These are phyloP conservation scores for Xyrauchen texanus DNA, from an alignment of 2,113 vertebrate genomes.

Conservation along the genomic window DNA sequence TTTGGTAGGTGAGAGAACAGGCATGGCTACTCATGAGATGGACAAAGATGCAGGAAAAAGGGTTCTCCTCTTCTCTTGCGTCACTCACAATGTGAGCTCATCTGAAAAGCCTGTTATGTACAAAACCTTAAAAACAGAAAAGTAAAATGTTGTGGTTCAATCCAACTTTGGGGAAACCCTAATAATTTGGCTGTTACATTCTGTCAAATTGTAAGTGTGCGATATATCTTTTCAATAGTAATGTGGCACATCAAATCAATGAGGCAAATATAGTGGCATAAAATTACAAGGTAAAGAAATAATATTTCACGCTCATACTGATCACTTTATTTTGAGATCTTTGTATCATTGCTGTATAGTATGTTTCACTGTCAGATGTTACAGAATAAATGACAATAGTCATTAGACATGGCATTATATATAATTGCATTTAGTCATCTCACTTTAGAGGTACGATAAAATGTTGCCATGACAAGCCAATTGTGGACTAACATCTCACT, in stretches of 20 bases:
- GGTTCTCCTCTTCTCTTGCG: constrained; percentile 9
- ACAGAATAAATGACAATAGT: neutral
- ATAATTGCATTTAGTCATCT: neutral
- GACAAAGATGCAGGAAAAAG: constrained; percentile 43
- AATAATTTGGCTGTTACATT: neutral
- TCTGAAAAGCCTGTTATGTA: constrained; percentile 29
- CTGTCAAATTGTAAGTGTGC: neutral
- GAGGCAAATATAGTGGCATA: neutral
- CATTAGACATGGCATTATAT: neutral
- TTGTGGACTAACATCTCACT: neutral
- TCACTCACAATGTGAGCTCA: constrained; percentile 8
- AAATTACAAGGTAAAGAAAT: neutral
- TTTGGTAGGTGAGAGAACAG: constrained; percentile 82
- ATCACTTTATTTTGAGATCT: neutral
- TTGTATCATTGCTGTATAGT: neutral
- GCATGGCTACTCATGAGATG: constrained; percentile 76
- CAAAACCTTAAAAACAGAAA: constrained; percentile 8
- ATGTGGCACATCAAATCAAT: neutral
- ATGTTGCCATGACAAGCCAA: neutral
- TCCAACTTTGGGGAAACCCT: neutral
- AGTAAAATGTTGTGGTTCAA: neutral
- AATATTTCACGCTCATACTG: neutral
- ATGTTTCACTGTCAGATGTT: neutral
- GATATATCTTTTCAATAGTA: constrained; percentile 4
- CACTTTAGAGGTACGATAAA: neutral